A percentile compares a stretch with the other conserved stretches of the same genome.
These are phyloP conservation scores for Haliaeetus leucogaster DNA, from an alignment of 2,113 vertebrate genomes.

Conservation along the genomic window DNA sequence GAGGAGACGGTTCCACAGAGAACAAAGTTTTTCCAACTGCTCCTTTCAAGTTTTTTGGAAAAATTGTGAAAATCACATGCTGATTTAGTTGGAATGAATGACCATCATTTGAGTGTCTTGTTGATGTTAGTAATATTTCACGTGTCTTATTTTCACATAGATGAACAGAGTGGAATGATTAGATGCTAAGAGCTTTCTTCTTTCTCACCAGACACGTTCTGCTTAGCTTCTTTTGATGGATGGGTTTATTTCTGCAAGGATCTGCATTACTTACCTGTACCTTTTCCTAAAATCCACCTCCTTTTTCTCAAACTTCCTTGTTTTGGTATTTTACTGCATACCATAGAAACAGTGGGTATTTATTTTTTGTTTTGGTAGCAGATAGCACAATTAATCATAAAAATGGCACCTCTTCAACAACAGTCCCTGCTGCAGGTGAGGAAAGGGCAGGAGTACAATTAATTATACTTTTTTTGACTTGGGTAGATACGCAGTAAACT, in stretches of 20 bases:
- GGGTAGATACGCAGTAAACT: not conserved
- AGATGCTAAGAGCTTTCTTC: not conserved
- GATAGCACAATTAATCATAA: not conserved
- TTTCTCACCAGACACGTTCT: not conserved
- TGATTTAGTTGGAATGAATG: not conserved
- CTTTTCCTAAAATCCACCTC: not conserved
- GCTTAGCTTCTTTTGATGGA: not conserved
- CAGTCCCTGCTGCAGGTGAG: not conserved
- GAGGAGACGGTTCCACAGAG: not conserved
- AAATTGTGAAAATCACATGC: not conserved
- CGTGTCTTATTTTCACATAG: not conserved
- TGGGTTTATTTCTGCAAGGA: not conserved
- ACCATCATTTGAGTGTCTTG: not conserved
- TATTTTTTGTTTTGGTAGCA: not conserved
- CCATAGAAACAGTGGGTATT: not conserved
- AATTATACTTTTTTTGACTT: not conserved
- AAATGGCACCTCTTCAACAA: not conserved
- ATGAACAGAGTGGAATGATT: not conserved
- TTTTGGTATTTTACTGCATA: not conserved
- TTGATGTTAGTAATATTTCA: not conserved
- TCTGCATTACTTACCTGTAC: not conserved
- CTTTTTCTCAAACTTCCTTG: not conserved
- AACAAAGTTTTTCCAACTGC: not conserved
- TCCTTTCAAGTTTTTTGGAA: not conserved
- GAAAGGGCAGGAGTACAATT: not conserved